Evolutionary conservation across 1,140 invertebrate genomes (phyloP), one percentile per base, ranked within the genome.

Genomic region (Drosophila sulfurigaster): DNA sequence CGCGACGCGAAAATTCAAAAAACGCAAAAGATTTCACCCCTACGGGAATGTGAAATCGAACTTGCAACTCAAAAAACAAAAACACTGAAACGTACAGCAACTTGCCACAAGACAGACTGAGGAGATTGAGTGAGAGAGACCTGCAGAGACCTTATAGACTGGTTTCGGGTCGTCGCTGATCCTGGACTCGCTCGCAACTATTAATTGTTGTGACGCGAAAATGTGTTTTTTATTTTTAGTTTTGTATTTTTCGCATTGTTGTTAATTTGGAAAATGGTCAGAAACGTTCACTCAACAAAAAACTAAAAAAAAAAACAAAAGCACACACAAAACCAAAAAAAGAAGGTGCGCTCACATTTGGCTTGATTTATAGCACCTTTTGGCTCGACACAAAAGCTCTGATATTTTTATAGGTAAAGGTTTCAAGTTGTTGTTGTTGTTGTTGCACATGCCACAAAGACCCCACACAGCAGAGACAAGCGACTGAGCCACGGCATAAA

Each of bases 41-140:
- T 89, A 89, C 85, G 86, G 85, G 85, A 89, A 89, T 85, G 81
- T 89, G 81, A 89, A 89, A 89, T 89, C 85, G 85, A 89, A 89
- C 82, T 80, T 88, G 59, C 58, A 76, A 67, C 81, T 69, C 69
- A 73, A 43, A 67, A 49, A 43, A 16, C 51, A 49, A 49, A 58
- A 64, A 8, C 16, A 45, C 11, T 3, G 8, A 35, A 54, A 43
- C 7, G 10, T 35, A 15, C 35, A 49, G 13, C 52, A 51, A n/a
- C 65, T 58, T 59, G 70, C 70, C 57, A 57, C 38, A 64, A 25
- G 57, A 45, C 38, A 28, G 56, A 45, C 8, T 6, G 56, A 15
- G 1, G 8, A 28, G 38, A 28, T 20, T 7, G 5, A 28, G 32
- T 35, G 32, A 51, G 46, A 51, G 51, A 68, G 62, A 63, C 41